Conservation (phyloP, 1,140 invertebrate genomes). For the Pantala flavescens region DNA sequence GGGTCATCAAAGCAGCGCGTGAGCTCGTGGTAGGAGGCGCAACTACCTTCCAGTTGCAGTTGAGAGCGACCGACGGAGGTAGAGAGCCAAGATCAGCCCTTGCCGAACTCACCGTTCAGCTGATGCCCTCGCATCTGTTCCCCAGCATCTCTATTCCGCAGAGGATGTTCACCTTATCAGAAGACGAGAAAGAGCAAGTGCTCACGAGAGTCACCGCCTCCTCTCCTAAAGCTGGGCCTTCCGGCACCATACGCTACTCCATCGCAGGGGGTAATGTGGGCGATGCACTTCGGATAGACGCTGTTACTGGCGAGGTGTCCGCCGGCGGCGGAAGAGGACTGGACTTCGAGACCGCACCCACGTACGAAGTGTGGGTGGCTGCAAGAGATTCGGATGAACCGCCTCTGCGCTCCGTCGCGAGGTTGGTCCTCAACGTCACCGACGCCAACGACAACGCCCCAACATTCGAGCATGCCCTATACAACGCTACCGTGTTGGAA, state of each 20-base stretch:
- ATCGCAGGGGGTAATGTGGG: conserved; percentile 88
- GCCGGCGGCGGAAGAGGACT: conserved; percentile 60
- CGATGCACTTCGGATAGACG: conserved; percentile 69
- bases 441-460: conserved; percentile 89
- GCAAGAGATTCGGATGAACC: conserved; percentile 75
- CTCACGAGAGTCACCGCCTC: conserved; percentile 50
- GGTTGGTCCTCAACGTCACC: conserved; percentile 72
- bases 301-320: conserved; percentile 62
- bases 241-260: conserved; percentile 59
- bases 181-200: conserved; percentile 30
- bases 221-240: conserved; percentile 59
- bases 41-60: conserved; percentile 56
- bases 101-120: conserved; percentile 54
- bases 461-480: conserved; percentile 64
- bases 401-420: conserved; percentile 50
- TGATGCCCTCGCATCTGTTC: conserved; percentile 61
- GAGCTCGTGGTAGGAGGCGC: conserved; percentile 34
- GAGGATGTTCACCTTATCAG: conserved; percentile 41
- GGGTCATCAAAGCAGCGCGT: conserved; percentile 64
- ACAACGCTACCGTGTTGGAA: conserved; percentile 75
- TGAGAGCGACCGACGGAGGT: conserved; percentile 63
- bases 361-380: conserved; percentile 88
- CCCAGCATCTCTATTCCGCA: conserved; percentile 58
- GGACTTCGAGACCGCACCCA: conserved; percentile 75
- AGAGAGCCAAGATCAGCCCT: conserved; percentile 46